Evolutionary conservation across 2,113 vertebrate species (phyloP).

Genomic region (Trematocara marginatum): DNA sequence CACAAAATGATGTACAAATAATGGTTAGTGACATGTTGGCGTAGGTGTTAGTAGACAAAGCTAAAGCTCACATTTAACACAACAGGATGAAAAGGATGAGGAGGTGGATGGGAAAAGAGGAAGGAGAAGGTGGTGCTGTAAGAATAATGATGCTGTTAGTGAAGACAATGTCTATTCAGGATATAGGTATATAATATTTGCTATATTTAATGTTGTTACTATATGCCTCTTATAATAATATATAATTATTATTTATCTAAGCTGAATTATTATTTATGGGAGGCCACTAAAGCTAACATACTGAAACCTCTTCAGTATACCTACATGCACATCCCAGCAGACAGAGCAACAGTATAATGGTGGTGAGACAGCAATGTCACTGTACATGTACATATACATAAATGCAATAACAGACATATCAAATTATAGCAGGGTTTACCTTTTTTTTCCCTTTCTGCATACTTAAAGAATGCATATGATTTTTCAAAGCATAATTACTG

Average conservation of each 20-base stretch:
- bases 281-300: not conserved
- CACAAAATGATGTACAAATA: not conserved
- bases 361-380: not conserved
- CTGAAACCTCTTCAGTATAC: not conserved
- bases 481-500: not conserved
- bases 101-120: not conserved
- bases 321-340: not conserved
- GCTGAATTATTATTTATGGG: not conserved
- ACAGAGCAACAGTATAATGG: not conserved
- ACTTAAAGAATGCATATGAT: not conserved
- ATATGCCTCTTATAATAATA: not conserved
- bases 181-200: not conserved
- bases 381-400: not conserved
- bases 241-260: not conserved
- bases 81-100: not conserved
- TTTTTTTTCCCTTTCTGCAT: not conserved
- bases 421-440: not conserved
- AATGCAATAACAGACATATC: not conserved
- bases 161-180: not conserved
- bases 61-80: not conserved
- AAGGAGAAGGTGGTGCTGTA: not conserved
- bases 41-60: slow-evolving; percentile 23
- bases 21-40: not conserved
- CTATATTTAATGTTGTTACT: not conserved
- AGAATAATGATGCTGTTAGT: not conserved